Percentiles rank a stretch among this genome's conserved stretches.
Evolutionary conservation across 1,140 invertebrate species (phyloP).

Genomic region (Drosophila novamexicana): DNA sequence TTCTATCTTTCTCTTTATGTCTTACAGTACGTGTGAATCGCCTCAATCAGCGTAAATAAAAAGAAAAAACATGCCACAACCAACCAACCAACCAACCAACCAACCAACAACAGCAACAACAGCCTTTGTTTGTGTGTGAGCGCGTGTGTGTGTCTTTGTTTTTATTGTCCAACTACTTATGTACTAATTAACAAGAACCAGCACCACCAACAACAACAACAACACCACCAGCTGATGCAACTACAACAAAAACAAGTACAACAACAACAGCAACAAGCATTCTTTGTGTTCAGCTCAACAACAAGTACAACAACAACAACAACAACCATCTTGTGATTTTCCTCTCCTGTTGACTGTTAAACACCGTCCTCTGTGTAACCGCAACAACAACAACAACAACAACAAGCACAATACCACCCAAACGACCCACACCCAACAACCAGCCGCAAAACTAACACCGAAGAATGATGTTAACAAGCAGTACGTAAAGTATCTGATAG

Average conservation of each 20-base stretch:
- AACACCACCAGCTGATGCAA: conserved; percentile 16
- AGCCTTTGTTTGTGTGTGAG: conserved; percentile 44
- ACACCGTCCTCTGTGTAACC: conserved; percentile 26
- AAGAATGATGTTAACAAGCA: conserved; percentile 77
- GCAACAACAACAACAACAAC: conserved; percentile 20
- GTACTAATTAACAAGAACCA: conserved; percentile 65
- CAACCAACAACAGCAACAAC: conserved; percentile 51
- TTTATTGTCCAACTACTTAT: conserved; percentile 46
- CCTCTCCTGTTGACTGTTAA: conserved; percentile 14
- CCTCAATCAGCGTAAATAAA: conserved; percentile 85
- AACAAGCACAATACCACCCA: conserved; percentile 40
- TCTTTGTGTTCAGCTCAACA: conserved; percentile 30
- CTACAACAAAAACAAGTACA: conserved; percentile 7
- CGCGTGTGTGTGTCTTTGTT: conserved; percentile 46
- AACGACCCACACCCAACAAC: conserved; percentile 47
- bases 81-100: conserved; percentile 42
- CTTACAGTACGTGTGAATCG: conserved; percentile 84
- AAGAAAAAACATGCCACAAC: conserved; percentile 56
- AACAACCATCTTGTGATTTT: conserved; percentile 21
- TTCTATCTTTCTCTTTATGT: conserved; percentile 60
- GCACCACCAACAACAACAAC: conserved; percentile 35
- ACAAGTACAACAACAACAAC: conserved; percentile 22
- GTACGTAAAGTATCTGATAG: conserved; percentile 69
- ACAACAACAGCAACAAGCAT: conserved; percentile 14
- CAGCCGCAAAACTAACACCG: conserved; percentile 74